Evolutionary conservation across 2,888 invertebrate species (phyloP).

Genomic region (Tiliacea aurago): DNA sequence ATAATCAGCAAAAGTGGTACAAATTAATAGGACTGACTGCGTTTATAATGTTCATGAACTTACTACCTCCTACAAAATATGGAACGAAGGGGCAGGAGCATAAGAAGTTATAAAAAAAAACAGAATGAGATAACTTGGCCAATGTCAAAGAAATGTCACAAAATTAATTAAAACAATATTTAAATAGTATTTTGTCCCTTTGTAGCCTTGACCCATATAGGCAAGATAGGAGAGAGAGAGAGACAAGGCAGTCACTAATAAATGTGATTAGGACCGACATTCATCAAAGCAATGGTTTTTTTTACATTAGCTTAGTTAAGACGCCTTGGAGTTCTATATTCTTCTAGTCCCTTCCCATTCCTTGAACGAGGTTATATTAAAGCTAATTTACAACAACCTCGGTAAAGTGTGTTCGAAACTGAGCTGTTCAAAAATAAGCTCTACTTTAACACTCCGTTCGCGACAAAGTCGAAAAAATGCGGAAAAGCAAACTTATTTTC

Average conservation of each 20-base stretch:
- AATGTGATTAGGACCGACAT: neutral
- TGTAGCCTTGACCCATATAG: no score
- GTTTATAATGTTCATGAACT: neutral
- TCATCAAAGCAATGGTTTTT: neutral
- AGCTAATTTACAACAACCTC: neutral
- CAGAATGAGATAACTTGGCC: no score
- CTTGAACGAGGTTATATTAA: neutral
- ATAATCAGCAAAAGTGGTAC: constrained; percentile 3
- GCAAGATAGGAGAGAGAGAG: no score
- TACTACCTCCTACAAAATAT: neutral
- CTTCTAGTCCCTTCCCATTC: neutral
- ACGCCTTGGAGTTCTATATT: neutral
- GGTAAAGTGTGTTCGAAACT: neutral
- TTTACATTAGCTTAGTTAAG: neutral
- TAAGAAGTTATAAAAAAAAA: neutral
- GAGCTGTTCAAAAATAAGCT: neutral
- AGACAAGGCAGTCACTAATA: neutral
- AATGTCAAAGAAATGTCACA: no score
- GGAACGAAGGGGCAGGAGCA: neutral
- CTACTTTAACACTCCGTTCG: neutral
- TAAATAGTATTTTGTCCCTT: no score
- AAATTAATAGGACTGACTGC: neutral
- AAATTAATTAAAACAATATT: no score
- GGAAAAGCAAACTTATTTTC: no score
- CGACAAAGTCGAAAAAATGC: neutral